Percentiles rank a stretch among this genome's conserved stretches.
Conservation (phyloP, 1,140 invertebrate species). For the Pseudomyrmex sp. region DNA sequence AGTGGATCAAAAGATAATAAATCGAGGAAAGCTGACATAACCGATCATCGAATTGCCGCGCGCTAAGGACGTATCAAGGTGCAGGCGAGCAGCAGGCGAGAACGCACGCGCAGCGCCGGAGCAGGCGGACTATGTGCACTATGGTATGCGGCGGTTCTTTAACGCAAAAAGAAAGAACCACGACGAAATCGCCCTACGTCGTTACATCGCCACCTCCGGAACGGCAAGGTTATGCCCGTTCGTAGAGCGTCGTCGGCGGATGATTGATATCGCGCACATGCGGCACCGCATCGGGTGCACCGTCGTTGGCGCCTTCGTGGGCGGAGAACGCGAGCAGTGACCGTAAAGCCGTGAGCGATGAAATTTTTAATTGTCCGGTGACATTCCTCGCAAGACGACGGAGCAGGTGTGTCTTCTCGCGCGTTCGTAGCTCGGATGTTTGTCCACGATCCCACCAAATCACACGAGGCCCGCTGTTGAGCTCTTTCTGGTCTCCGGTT, state of each 20-base stretch:
- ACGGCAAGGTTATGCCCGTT: slow-evolving; percentile 40
- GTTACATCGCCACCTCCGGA: slow-evolving; percentile 34
- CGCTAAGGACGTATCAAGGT: not conserved
- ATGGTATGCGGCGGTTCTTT: slow-evolving; percentile 65
- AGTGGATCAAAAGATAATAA: not conserved
- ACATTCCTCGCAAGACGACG: slow-evolving; percentile 60
- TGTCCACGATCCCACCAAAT: not conserved
- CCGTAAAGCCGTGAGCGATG: slow-evolving; percentile 47
- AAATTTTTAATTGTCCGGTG: slow-evolving; percentile 66
- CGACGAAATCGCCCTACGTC: slow-evolving; percentile 53
- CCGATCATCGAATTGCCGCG: slow-evolving; percentile 16
- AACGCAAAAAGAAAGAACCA: slow-evolving; percentile 46
- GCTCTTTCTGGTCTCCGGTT: slow-evolving; percentile 38
- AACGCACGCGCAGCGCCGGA: slow-evolving; percentile 58
- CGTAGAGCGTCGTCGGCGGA: slow-evolving; percentile 11
- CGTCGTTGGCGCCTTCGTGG: slow-evolving; percentile 8
- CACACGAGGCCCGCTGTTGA: slow-evolving; percentile 1
- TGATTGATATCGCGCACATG: slow-evolving; percentile 14
- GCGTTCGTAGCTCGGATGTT: not conserved
- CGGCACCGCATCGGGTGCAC: not conserved
- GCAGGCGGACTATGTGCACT: slow-evolving; percentile 59
- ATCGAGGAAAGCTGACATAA: not conserved
- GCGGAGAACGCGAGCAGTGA: slow-evolving; percentile 60
- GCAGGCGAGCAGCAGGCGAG: not conserved
- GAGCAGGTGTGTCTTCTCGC: slow-evolving; percentile 43